phyloP scores from a whole-genome alignment of 2,113 vertebrate species.

The Saccopteryx leptura region DNA sequence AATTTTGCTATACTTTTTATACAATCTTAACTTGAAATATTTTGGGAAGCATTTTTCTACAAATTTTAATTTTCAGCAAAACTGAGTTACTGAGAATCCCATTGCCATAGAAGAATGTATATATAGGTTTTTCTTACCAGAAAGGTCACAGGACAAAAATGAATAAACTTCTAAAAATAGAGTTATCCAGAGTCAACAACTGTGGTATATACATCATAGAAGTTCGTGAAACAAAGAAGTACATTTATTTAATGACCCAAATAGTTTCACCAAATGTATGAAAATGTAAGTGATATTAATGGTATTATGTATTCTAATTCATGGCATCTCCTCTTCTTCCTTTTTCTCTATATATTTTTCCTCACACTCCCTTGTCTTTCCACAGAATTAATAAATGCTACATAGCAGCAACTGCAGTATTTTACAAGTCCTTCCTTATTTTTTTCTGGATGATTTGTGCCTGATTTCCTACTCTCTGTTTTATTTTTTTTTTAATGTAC shows the following conservation, averaged over 20 bases:
- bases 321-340: neutral
- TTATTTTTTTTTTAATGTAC: neutral
- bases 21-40: neutral
- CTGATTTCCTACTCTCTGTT: neutral
- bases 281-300: neutral
- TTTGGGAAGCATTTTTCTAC: neutral
- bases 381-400: constrained; percentile 15
- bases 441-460: neutral
- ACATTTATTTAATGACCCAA: neutral
- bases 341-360: neutral
- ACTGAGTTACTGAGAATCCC: neutral
- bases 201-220: neutral
- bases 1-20: neutral
- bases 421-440: constrained; percentile 9
- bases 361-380: neutral
- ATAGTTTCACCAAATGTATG: neutral
- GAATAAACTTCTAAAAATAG: neutral
- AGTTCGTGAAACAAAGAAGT: neutral
- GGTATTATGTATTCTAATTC: neutral
- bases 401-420: neutral
- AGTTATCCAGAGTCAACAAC: neutral
- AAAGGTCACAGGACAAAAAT: neutral
- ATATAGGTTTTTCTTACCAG: neutral
- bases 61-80: constrained; percentile 42
- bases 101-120: neutral